Conservation (phyloP, 2,113 vertebrate species). For the Menidia beryllina region DNA sequence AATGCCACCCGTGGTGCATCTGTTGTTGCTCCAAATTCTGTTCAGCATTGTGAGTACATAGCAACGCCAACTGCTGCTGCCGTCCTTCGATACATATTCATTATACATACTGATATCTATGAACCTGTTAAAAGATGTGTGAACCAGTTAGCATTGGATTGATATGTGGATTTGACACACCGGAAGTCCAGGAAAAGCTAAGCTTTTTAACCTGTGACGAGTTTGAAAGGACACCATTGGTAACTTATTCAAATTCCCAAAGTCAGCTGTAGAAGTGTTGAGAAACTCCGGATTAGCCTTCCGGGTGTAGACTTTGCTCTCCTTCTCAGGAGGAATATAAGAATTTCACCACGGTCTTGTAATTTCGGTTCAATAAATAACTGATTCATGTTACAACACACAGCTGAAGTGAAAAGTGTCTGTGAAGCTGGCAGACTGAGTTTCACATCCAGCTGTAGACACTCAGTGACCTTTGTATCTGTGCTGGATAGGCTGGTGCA, state of each 20-base stretch:
- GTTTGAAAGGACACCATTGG: not conserved
- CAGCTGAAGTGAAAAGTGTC: conserved; percentile 12
- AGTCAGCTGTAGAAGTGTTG: conserved; percentile 25
- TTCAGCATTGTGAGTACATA: conserved; percentile 77
- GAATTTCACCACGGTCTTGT: conserved; percentile 13
- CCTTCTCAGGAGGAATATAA: not conserved
- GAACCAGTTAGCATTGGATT: conserved; percentile 2
- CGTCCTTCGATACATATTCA: conserved; percentile 48
- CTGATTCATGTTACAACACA: conserved; percentile 10
- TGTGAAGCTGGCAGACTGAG: conserved; percentile 1
- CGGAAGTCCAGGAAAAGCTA: not conserved
- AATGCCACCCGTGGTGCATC: conserved; percentile 73
- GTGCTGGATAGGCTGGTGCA: conserved; percentile 66
- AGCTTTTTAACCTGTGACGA: not conserved
- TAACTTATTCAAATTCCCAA: conserved; percentile 41
- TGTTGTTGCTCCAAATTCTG: conserved; percentile 75
- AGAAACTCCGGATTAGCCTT: not conserved
- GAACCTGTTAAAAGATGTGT: conserved; percentile 22
- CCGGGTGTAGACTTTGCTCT: conserved; percentile 62
- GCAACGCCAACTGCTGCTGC: conserved; percentile 35
- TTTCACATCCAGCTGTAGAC: not conserved
- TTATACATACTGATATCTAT: conserved; percentile 18
- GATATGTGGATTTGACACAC: not conserved
- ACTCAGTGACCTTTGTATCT: conserved; percentile 42
- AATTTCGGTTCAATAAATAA: conserved; percentile 76